These are phyloP conservation scores for Cephus nigrinus DNA, from an alignment of 2,888 invertebrate species.

Conservation along the genomic window DNA sequence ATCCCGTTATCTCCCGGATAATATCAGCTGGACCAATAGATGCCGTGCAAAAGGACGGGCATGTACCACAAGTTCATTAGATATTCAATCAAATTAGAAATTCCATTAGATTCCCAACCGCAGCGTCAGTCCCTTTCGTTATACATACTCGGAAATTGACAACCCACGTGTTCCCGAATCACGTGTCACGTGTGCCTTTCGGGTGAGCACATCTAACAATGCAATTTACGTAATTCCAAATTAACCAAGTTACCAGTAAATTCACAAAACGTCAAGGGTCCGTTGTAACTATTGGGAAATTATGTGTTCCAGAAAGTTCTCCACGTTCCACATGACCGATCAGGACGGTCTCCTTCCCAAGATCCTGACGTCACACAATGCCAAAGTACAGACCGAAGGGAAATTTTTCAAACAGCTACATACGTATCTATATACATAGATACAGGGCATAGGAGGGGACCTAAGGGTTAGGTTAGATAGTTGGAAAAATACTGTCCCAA, in stretches of 20 bases:
- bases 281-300: not conserved
- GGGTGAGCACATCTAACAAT: not conserved
- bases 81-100: not conserved
- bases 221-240: not conserved
- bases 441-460: not conserved
- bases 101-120: not conserved
- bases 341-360: conserved; percentile 24
- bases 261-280: not conserved
- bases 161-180: not conserved
- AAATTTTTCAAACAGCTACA: not conserved
- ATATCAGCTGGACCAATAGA: not conserved
- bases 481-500: not conserved
- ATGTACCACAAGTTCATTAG: not conserved
- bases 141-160: not conserved
- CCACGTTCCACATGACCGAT: conserved; percentile 23
- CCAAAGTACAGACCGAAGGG: not conserved
- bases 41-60: not conserved
- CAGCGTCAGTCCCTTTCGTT: not conserved
- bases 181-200: not conserved
- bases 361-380: conserved; percentile 29
- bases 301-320: not conserved
- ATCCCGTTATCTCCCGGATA: not conserved
- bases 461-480: not conserved
- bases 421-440: not conserved
- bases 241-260: not conserved